Evolutionary conservation across 2,797 vertebrate genomes (phyloP).

Genomic region (Coccyzus lansbergi): DNA sequence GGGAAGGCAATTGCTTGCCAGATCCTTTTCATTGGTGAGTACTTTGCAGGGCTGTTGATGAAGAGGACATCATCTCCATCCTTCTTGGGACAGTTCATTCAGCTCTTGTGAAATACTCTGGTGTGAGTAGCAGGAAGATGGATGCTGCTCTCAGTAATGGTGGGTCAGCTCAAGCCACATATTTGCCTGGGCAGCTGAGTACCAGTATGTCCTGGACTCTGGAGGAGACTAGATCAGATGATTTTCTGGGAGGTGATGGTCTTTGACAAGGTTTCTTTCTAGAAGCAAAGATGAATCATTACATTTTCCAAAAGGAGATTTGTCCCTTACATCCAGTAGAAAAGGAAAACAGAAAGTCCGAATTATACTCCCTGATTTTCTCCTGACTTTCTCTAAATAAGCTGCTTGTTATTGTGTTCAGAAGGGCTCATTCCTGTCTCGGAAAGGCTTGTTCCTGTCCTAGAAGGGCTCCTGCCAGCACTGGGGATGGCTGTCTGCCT

Average conservation of each 20-base stretch:
- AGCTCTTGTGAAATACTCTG: neutral
- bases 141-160: neutral
- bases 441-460: neutral
- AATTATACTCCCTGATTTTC: neutral
- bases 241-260: neutral
- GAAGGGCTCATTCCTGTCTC: neutral
- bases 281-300: neutral
- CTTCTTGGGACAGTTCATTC: neutral
- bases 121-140: neutral
- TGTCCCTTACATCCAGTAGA: neutral
- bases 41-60: neutral
- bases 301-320: neutral
- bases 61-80: neutral
- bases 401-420: neutral
- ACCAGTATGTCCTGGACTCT: neutral
- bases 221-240: neutral
- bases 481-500: neutral
- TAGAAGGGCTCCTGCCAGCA: neutral
- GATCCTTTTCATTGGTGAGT: neutral
- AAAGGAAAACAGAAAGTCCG: neutral
- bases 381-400: neutral
- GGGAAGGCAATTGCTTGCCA: neutral
- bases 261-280: neutral
- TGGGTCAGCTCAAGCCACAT: accelerated
- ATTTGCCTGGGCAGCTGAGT: accelerated